Evolutionary conservation across 2,888 invertebrate species (phyloP).

Genomic region (Tipula confusa): DNA sequence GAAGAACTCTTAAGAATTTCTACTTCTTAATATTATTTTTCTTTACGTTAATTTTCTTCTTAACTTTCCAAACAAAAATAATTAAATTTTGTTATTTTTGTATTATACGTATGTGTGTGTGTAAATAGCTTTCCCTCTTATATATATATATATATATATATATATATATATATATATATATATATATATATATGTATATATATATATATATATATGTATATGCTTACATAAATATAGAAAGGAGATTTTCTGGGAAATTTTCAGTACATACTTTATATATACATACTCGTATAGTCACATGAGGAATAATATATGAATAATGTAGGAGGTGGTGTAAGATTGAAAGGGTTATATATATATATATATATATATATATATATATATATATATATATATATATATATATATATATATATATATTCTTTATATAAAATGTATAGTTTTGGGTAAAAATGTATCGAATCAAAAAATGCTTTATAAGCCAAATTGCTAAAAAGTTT

Average conservation of each 20-base stretch:
- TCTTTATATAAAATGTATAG: neutral
- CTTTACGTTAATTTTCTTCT: neutral
- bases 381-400: no score
- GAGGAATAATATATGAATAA: neutral
- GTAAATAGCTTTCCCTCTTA: neutral
- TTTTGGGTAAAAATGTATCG: conserved; percentile 4
- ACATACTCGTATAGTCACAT: neutral
- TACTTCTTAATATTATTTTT: neutral
- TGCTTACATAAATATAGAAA: neutral
- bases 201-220: neutral
- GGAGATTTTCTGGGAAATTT: neutral
- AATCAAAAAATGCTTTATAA: neutral
- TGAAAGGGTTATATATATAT: neutral
- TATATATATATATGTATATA: neutral
- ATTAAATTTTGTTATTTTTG: conserved; percentile 3
- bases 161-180: neutral
- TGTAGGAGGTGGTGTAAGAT: neutral
- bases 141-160: neutral
- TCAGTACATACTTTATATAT: neutral
- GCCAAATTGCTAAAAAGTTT: neutral
- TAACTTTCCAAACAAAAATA: conserved; percentile 8
- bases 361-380: no score
- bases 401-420: neutral
- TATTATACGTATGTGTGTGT: neutral
- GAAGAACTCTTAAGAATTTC: neutral